Evolutionary conservation across 2,888 invertebrate genomes (phyloP).

Genomic region (Polydrusus cervinus): DNA sequence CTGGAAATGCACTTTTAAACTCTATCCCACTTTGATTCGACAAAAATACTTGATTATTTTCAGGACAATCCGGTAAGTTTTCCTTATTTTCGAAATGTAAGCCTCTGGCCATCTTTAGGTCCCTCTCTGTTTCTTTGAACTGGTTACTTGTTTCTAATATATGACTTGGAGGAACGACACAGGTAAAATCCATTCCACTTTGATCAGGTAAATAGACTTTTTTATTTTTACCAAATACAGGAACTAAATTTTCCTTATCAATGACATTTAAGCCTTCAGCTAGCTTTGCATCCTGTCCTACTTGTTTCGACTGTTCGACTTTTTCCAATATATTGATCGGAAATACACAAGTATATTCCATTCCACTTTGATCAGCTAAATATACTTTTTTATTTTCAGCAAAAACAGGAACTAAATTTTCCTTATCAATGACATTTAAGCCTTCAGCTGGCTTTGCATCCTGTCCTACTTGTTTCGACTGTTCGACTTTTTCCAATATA

Average conservation of each 20-base stretch:
- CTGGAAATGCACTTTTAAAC: conserved; percentile 34
- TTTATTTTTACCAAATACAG: conserved; percentile 2
- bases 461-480: not conserved
- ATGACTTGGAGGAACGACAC: no score
- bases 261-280: not conserved
- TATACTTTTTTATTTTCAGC: conserved; percentile 9
- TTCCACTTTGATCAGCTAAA: not conserved
- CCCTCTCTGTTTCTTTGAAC: no score
- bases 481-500: not conserved
- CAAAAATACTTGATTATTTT: conserved; percentile 11
- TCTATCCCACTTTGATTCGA: conserved; percentile 32
- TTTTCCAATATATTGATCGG: not conserved
- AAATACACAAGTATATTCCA: conserved; percentile 7
- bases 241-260: not conserved
- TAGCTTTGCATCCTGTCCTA: no score
- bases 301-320: no score
- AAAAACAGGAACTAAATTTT: not conserved
- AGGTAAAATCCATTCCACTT: conserved; percentile 41
- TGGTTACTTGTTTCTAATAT: no score
- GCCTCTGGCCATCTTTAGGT: not conserved
- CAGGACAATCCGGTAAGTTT: not conserved
- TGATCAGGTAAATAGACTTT: conserved; percentile 20
- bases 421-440: not conserved
- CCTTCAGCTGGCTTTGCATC: not conserved
- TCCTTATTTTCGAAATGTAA: not conserved